These are phyloP conservation scores for Apocheima hispidaria DNA, from an alignment of 2,888 invertebrate genomes.

Conservation along the genomic window DNA sequence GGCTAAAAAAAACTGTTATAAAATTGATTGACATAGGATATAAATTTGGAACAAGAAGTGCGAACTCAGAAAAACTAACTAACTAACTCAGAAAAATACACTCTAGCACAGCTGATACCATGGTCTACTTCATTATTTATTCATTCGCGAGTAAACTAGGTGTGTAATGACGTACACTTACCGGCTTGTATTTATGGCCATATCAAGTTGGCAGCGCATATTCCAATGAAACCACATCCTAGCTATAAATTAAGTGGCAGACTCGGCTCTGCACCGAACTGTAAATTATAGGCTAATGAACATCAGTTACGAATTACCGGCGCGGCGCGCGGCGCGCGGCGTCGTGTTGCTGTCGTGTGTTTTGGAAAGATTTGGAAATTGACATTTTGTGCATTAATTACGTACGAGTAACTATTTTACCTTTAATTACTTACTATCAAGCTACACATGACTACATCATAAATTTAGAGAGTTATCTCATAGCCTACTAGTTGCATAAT, in stretches of 20 bases:
- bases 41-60: no score
- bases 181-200: not conserved
- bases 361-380: constrained; percentile 1
- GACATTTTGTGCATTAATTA: constrained; percentile 12
- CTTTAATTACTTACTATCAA: no score
- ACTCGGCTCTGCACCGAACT: constrained; percentile 46
- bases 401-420: no score
- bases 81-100: no score
- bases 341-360: not conserved
- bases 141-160: not conserved
- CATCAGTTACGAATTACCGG: constrained; percentile 49
- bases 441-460: no score
- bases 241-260: constrained; percentile 53
- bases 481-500: not conserved
- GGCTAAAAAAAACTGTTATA: no score
- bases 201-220: constrained; percentile 1
- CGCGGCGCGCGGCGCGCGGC: not conserved
- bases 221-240: not conserved
- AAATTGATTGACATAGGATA: no score
- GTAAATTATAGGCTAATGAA: constrained; percentile 52
- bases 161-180: not conserved
- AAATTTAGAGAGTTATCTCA: not conserved
- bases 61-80: no score
- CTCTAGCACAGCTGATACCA: no score
- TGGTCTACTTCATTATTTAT: not conserved